Percentiles rank a stretch among this genome's conserved stretches.
Evolutionary conservation across 1,140 invertebrate genomes (phyloP).

Genomic region (Luehdorfia chinensis): DNA sequence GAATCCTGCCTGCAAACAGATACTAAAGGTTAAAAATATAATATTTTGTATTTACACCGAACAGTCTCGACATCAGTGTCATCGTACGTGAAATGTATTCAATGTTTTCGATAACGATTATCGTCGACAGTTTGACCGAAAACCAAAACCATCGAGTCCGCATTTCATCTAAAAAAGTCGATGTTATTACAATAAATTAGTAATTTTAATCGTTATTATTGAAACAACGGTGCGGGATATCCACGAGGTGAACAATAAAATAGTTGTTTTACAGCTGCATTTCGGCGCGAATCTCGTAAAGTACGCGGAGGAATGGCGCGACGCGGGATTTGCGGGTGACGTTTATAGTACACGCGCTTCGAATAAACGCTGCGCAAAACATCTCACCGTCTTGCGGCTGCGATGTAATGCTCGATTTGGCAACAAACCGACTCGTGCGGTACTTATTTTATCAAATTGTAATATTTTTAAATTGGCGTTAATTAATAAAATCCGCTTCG

Average conservation of each 20-base stretch:
- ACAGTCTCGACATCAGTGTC: conserved; percentile 30
- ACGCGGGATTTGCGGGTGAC: too few relatives aligned
- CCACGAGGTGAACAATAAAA: conserved; percentile 55
- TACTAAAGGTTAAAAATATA: neutral
- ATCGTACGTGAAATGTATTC: conserved; percentile 48
- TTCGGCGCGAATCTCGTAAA: conserved; percentile 53
- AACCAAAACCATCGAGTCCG: conserved; percentile 39
- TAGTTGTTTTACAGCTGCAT: conserved; percentile 52
- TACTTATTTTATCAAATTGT: neutral
- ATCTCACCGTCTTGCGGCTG: conserved; percentile 29
- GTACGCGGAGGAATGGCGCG: conserved; percentile 42
- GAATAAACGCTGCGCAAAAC: conserved; percentile 26
- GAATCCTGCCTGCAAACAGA: too few relatives aligned
- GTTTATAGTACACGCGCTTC: conserved; percentile 26
- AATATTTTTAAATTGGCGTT: neutral
- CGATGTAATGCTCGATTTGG: conserved; percentile 18
- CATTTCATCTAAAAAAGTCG: conserved; percentile 58
- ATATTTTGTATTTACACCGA: neutral
- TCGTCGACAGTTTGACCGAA: conserved; percentile 33
- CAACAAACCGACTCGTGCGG: neutral
- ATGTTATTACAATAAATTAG: conserved; percentile 64
- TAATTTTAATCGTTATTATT: conserved; percentile 71
- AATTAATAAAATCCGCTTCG: too few relatives aligned
- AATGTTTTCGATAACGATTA: conserved; percentile 43
- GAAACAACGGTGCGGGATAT: conserved; percentile 58